Evolutionary conservation across 1,140 invertebrate species (phyloP), one percentile per base, ranked within the genome.

Genomic region (Hyphantria cunea): DNA sequence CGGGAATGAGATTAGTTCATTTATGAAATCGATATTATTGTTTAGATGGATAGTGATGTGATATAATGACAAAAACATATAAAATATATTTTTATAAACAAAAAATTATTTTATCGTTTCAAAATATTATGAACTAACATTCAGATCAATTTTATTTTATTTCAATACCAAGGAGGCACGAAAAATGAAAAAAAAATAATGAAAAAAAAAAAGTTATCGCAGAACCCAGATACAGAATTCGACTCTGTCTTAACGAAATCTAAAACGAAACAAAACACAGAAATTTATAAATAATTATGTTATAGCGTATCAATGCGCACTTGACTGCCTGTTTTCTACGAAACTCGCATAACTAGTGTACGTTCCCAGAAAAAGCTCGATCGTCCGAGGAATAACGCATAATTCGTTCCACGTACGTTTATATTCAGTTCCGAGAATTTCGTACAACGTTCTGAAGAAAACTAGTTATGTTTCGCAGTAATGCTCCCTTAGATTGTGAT

Each of bases 401-500:
- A 52, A 58, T 68, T 59, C 59, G 65, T 42, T 41, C 45, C 37
- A 50, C 33, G 25, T 52, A 42, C 42, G 53, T 56, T 45, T 47
- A 61, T 55, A 41, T 14, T 9, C n/a, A 33, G 17, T 67, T 67
- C 52, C 52, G 0, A 48, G 64, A 55, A 67, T 67, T 67, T 56
- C 12, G 58, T 32, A 11, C 55, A 56, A 52, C 56, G 53, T 66
- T 67, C 61, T 45, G 9, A 45, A 49, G 64, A 67, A 67, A 62
- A 56, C 58, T 56, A 62, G 64, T 67, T 67, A 61, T 52, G 64
- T 62, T 67, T 67, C 64, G 31, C 58, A 62, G 64, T 67, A 67
- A 52, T 17, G 48, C 58, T 53, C 59, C 50, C 47, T 34, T 37
- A 15, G 44, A 15, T 12, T 33, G 25, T 11, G 33, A 7, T 61